Percentiles rank a stretch among this genome's conserved stretches.
Evolutionary conservation across 2,888 invertebrate species (phyloP).

Genomic region (Plagodis pulveraria): DNA sequence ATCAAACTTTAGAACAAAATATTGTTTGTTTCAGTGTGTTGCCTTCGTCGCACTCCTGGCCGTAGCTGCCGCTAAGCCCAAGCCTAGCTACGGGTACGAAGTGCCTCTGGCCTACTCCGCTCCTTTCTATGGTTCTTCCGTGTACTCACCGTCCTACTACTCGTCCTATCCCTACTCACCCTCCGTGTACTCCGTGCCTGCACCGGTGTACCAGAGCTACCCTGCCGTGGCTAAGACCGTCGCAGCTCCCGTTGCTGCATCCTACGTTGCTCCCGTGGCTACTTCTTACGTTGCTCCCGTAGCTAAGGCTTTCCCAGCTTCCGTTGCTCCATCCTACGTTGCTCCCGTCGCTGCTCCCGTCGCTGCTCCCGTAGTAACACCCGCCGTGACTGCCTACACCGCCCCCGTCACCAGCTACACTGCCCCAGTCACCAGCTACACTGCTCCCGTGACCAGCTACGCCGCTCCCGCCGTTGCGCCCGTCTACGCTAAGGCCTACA

Average conservation of each 20-base stretch:
- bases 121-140: slow-evolving; percentile 15
- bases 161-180: slow-evolving; percentile 17
- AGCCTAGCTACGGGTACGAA: slow-evolving; percentile 25
- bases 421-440: slow-evolving; percentile 25
- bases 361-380: slow-evolving; percentile 5
- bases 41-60: slow-evolving; percentile 39
- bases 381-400: not conserved
- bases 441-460: slow-evolving; percentile 15
- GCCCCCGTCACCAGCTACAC: slow-evolving; percentile 14
- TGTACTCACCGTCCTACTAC: slow-evolving; percentile 15
- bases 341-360: not conserved
- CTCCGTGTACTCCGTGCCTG: slow-evolving; percentile 20
- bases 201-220: slow-evolving; percentile 13
- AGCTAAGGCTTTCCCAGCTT: slow-evolving; percentile 17
- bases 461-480: not conserved
- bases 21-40: slow-evolving; percentile 34
- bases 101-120: slow-evolving; percentile 6
- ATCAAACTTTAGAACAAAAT: too few species aligned
- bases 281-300: slow-evolving; percentile 11
- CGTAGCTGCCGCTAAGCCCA: slow-evolving; percentile 38
- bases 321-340: slow-evolving; percentile 4
- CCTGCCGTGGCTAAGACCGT: not conserved
- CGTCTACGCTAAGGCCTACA: slow-evolving; percentile 9
- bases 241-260: not conserved
- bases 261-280: not conserved